These are phyloP conservation scores for Leptosomus discolor DNA, from an alignment of 2,113 vertebrate genomes.

Conservation along the genomic window DNA sequence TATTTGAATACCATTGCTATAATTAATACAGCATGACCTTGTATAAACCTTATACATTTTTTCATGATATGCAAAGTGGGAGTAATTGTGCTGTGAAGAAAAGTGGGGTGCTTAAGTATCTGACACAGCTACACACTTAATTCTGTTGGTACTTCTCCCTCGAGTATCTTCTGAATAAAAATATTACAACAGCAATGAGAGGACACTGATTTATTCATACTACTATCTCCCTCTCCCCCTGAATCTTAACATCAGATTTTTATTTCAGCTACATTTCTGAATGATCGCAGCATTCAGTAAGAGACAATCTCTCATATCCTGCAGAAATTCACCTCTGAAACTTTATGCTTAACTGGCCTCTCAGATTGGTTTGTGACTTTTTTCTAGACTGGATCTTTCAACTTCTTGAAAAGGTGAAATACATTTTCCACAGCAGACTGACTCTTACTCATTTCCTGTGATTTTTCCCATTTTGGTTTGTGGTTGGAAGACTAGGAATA, in stretches of 20 bases:
- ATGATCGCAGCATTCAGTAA: background rate
- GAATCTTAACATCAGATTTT: background rate
- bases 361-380: background rate
- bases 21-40: conserved; percentile 33
- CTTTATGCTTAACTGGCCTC: background rate
- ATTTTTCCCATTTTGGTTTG: background rate
- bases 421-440: background rate
- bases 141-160: conserved; percentile 1
- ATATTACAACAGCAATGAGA: conserved; percentile 1
- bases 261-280: conserved; percentile 8
- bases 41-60: conserved; percentile 2
- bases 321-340: background rate
- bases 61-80: conserved; percentile 36
- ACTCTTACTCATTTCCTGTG: background rate
- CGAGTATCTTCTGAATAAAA: conserved; percentile 19
- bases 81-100: conserved; percentile 6
- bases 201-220: background rate
- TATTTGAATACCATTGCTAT: background rate
- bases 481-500: background rate
- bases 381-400: background rate
- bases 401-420: background rate
- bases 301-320: background rate
- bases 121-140: conserved; percentile 45
- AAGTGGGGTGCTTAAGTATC: conserved; percentile 35
- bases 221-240: background rate